Percentiles rank a stretch among this genome's conserved stretches.
Conservation (phyloP, 2,888 invertebrate species). For the Pyrgus malvae region DNA sequence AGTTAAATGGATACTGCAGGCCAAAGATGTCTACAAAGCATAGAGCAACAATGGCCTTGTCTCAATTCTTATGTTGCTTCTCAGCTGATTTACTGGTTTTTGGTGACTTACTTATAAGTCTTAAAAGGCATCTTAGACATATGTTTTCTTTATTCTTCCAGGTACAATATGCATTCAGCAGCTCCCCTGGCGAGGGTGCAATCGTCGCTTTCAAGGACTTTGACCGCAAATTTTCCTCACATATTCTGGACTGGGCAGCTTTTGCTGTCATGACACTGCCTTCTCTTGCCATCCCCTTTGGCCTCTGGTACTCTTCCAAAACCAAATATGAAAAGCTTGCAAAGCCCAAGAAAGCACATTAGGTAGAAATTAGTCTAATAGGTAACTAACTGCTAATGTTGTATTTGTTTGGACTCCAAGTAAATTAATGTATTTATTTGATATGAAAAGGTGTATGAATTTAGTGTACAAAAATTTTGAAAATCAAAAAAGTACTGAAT, state of each 20-base stretch:
- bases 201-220: constrained; percentile 96
- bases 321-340: constrained; percentile 94
- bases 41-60: too few species aligned
- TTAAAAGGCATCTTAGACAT: too few species aligned
- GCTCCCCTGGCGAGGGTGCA: constrained; percentile 97
- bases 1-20: too few species aligned
- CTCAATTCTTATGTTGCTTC: too few species aligned
- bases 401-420: constrained; percentile 14
- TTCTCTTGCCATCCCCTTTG: constrained; percentile 95
- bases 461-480: too few species aligned
- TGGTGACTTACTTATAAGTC: too few species aligned
- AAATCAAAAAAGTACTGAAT: too few species aligned
- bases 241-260: constrained; percentile 97
- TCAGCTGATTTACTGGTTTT: too few species aligned
- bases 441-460: too few species aligned
- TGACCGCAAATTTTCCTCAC: constrained; percentile 98
- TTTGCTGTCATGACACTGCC: constrained; percentile 98
- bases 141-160: constrained; percentile 58
- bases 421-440: neutral
- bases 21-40: too few species aligned
- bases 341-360: constrained; percentile 86
- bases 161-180: constrained; percentile 87
- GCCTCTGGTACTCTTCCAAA: constrained; percentile 97
- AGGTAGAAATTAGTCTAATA: constrained; percentile 47
- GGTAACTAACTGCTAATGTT: constrained; percentile 52